Conservation (phyloP, 2,797 vertebrate genomes). For the Triplophysa bombifrons region DNA sequence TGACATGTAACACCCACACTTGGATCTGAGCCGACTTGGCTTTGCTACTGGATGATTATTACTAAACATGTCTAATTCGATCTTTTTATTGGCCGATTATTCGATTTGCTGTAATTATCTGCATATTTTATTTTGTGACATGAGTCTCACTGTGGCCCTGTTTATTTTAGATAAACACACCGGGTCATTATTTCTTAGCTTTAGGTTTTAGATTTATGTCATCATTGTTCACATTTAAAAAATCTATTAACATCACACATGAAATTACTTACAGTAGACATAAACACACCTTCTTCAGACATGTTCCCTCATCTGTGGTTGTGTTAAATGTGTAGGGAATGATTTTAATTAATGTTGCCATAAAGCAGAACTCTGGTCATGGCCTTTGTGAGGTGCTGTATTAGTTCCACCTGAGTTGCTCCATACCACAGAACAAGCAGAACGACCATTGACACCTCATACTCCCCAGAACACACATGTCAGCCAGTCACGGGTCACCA, state of each 20-base stretch:
- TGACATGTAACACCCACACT: conserved; percentile 38
- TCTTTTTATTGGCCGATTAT: not conserved
- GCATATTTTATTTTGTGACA: not conserved
- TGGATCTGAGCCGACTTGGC: conserved; percentile 7
- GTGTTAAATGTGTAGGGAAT: conserved; percentile 68
- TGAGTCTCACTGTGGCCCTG: not conserved
- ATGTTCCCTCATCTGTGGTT: conserved; percentile 56
- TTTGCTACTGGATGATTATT: conserved; percentile 28
- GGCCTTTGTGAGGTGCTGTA: conserved; percentile 75
- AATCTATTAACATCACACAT: conserved; percentile 12
- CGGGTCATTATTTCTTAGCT: not conserved
- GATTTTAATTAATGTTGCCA: conserved; percentile 89
- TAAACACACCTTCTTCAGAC: conserved; percentile 16
- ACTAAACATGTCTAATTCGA: conserved; percentile 25
- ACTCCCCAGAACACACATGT: conserved; percentile 46
- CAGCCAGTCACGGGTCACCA: conserved; percentile 79
- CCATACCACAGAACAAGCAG: conserved; percentile 74
- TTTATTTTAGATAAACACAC: not conserved
- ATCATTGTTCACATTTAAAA: not conserved
- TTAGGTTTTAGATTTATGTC: not conserved
- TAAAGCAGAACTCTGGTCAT: conserved; percentile 79
- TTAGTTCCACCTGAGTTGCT: conserved; percentile 81
- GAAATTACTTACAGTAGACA: conserved; percentile 23
- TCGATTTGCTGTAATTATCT: not conserved
- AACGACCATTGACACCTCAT: conserved; percentile 78